Evolutionary conservation across 2,888 invertebrate species (phyloP).

Genomic region (Hydrotaea diabolus): DNA sequence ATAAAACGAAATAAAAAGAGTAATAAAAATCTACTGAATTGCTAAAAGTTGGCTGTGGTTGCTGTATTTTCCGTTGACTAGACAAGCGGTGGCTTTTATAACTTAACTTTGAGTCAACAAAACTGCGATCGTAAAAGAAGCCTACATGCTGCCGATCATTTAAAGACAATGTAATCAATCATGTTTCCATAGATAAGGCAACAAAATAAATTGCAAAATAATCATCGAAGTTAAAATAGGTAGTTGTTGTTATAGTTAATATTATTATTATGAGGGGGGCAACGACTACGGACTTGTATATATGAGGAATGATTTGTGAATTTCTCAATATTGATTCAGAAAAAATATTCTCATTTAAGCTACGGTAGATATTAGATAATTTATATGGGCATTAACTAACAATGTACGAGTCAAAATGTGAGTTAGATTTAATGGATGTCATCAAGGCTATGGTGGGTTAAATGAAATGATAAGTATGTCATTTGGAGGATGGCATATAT

Average conservation of each 20-base stretch:
- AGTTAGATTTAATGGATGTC: background rate
- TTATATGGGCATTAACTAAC: background rate
- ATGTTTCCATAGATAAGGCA: constrained; percentile 37
- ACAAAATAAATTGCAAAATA: constrained; percentile 56
- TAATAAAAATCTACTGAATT: background rate
- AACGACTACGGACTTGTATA: background rate
- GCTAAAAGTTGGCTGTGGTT: background rate
- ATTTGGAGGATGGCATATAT: too few relatives aligned
- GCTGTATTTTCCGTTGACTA: background rate
- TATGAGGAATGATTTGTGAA: background rate
- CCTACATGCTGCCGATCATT: constrained; percentile 62
- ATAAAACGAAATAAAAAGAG: background rate
- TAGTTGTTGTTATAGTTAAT: background rate
- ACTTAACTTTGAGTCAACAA: background rate
- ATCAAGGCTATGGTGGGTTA: background rate
- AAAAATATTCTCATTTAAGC: background rate
- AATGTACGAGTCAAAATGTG: background rate
- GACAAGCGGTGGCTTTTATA: constrained; percentile 4
- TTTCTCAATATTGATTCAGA: constrained; percentile 8
- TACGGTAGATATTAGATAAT: background rate
- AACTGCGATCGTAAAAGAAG: constrained; percentile 37
- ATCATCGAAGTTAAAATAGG: constrained; percentile 33
- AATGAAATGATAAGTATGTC: too few relatives aligned
- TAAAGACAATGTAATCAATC: constrained; percentile 64
- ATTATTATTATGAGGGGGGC: background rate